Base-by-base conservation (phyloP, 30 jellyfish, hydroid and myxozoan genomes). In the Pelagia noctiluca region DNA sequence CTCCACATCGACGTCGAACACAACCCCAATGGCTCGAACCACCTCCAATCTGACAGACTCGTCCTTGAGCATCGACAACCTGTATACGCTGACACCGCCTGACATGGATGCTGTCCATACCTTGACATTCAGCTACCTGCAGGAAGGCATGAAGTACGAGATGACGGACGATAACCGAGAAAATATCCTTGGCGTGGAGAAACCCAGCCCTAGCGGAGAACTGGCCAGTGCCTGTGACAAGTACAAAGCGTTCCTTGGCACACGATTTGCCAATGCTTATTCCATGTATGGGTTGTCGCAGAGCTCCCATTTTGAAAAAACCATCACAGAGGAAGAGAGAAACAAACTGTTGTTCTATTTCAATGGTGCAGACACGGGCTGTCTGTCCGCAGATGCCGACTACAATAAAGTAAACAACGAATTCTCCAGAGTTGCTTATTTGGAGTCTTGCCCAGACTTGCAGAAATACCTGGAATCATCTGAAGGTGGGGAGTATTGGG, bases 71-170 rank as follows among this genome's bases (percentile, higher is more conserved):
- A 72, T 82, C n/a, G 85, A 68, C 13, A 85, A 71, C n/a, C 65
- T 82, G 63, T 82, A 68, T 50, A 30, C 60, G 85, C 52, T 82
- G 13, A 82, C 92, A 10, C 85, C 92, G 11, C 92, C 92, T 12
- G 92, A 82, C 52, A 50, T 85, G 12, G 50, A 54, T 11, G 23
- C 85, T 28, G 50, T 68, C 48, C 92, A 82, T 25, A 85, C 67
- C 54, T 72, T 67, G 61, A 82, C 85, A 3, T 82, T 82, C 71
- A 82, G 85, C 46, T 35, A 46, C 52, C 77, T 82, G 11, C 92
- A 82, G 24, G 54, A 82, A 16, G 92, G 80, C n/a, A 82, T 82
- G 92, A 82, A 82, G 67, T 82, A 82, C 42, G 92, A 66, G 24
- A 82, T 82, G 92, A 54, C 52, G 33, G 38, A 60, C 60, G 24